These are phyloP conservation scores for Psix sp. DNA, from an alignment of 1,140 invertebrate species.

Conservation along the genomic window DNA sequence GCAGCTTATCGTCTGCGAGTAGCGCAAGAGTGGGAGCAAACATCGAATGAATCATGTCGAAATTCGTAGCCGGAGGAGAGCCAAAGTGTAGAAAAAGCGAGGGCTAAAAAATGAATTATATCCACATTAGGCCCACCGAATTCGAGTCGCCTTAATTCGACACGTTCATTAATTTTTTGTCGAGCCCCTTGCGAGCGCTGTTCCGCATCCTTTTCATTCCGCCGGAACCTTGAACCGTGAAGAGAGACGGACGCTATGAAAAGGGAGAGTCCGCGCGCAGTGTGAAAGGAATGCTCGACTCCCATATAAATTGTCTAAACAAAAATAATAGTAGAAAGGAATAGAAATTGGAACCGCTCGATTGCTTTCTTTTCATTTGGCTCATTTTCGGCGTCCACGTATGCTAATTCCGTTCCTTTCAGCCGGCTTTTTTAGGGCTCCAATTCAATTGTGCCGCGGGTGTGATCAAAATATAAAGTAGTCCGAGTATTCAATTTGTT, in stretches of 20 bases:
- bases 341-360: constrained; percentile 44
- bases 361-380: constrained; percentile 55
- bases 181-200: background rate
- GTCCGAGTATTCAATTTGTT: constrained; percentile 18
- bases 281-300: constrained; percentile 48
- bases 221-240: constrained; percentile 34
- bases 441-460: constrained; percentile 36
- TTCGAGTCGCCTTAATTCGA: constrained; percentile 29
- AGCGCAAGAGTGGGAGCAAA: no score
- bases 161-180: constrained; percentile 40
- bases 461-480: constrained; percentile 48
- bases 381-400: constrained; percentile 46
- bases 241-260: constrained; percentile 30
- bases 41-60: no score
- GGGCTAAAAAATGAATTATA: constrained; percentile 6
- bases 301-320: constrained; percentile 40
- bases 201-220: constrained; percentile 28
- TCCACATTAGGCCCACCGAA: constrained; percentile 16
- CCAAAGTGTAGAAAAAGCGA: no score
- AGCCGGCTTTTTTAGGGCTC: constrained; percentile 16
- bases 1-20: no score
- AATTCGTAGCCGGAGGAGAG: no score
- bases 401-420: constrained; percentile 50
- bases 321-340: constrained; percentile 54
- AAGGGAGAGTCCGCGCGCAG: constrained; percentile 41